Conservation (phyloP, 2,888 invertebrate genomes). For the Ethmia dodecea region DNA sequence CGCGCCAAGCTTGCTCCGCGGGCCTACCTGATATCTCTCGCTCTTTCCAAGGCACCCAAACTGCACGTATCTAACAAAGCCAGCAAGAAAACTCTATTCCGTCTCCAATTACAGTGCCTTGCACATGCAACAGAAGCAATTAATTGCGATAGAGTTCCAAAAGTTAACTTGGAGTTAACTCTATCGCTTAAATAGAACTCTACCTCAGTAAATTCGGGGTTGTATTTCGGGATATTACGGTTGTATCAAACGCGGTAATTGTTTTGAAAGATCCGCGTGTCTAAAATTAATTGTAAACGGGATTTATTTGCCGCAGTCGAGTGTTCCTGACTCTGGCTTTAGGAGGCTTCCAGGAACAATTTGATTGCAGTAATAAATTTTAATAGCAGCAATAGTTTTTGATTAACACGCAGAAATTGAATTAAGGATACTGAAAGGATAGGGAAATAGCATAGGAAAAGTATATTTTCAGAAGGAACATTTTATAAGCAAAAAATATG, state of each 20-base stretch:
- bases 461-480: too few species aligned
- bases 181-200: constrained; percentile 24
- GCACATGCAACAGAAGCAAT: constrained; percentile 34
- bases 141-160: constrained; percentile 41
- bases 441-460: too few species aligned
- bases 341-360: too few species aligned
- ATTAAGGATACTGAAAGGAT: too few species aligned
- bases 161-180: constrained; percentile 29
- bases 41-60: constrained; percentile 34
- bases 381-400: too few species aligned
- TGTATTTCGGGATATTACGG: constrained; percentile 40
- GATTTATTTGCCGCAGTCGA: too few species aligned
- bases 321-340: too few species aligned
- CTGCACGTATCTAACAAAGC: constrained; percentile 34
- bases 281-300: constrained; percentile 18
- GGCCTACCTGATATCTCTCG: constrained; percentile 43
- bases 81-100: constrained; percentile 25
- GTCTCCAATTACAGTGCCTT: constrained; percentile 39
- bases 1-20: constrained; percentile 21
- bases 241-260: constrained; percentile 33
- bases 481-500: too few species aligned
- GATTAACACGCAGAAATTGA: too few species aligned
- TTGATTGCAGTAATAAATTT: too few species aligned
- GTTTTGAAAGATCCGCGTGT: constrained; percentile 34
- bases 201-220: constrained; percentile 22